Conservation (phyloP, 2,113 vertebrate species). For the Tenrec ecaudatus region DNA sequence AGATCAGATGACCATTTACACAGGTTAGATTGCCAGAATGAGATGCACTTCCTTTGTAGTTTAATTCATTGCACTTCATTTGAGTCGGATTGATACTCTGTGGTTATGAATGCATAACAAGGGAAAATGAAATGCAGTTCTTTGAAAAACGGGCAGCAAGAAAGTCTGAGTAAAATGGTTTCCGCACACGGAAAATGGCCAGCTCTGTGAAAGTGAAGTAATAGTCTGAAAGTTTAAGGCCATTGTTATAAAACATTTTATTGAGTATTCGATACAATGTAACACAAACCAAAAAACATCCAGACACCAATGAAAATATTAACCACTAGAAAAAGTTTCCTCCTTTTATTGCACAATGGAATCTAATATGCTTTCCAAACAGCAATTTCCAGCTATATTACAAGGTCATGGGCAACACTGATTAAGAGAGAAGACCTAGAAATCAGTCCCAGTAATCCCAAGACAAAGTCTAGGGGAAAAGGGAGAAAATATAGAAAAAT, state of each 20-base stretch:
- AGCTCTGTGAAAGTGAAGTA: background rate
- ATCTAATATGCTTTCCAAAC: background rate
- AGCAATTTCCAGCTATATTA: conserved; percentile 12
- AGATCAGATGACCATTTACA: background rate
- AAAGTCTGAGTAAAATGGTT: conserved; percentile 15
- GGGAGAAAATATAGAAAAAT: background rate
- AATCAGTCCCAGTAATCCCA: conserved; percentile 11
- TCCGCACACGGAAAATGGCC: background rate
- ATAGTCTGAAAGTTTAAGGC: background rate
- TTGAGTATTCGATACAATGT: background rate
- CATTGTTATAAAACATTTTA: background rate
- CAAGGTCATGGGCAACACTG: conserved; percentile 5
- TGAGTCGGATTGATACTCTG: background rate
- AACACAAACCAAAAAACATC: conserved; percentile 1
- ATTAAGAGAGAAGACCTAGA: background rate
- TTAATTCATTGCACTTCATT: background rate
- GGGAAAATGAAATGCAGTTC: background rate
- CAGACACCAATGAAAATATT: background rate
- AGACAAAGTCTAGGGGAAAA: conserved; percentile 23
- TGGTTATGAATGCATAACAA: conserved; percentile 6
- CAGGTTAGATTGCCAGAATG: background rate
- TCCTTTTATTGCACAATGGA: background rate
- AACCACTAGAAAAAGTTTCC: background rate
- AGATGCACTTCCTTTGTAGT: background rate
- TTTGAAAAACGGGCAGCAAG: background rate